Evolutionary conservation across 2,113 vertebrate genomes (phyloP).

Genomic region (Rana temporaria): DNA sequence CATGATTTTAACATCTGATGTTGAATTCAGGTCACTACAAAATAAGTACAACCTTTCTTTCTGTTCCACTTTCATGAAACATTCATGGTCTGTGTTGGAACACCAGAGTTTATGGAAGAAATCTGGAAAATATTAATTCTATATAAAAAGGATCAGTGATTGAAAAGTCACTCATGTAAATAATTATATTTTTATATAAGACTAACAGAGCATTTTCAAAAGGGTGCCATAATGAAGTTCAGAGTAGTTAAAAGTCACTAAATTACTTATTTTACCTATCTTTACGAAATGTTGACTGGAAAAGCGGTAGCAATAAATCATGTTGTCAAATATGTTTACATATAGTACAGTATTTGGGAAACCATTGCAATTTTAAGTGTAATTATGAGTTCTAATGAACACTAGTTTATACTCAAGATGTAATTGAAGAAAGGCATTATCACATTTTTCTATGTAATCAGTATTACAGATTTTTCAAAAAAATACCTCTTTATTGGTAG

Average conservation of each 20-base stretch:
- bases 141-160: slow-evolving; percentile 34
- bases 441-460: too few relatives aligned
- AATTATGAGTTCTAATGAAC: too few relatives aligned
- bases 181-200: slow-evolving; percentile 31
- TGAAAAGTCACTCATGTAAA: slow-evolving; percentile 29
- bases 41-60: slow-evolving; percentile 63
- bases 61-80: slow-evolving; percentile 60
- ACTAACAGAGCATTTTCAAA: background rate
- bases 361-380: too few relatives aligned
- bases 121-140: slow-evolving; percentile 24
- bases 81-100: slow-evolving; percentile 62
- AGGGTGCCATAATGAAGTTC: background rate
- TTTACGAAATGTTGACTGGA: too few relatives aligned
- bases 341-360: too few relatives aligned
- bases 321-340: too few relatives aligned
- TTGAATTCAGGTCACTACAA: slow-evolving; percentile 70
- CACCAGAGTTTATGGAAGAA: slow-evolving; percentile 49
- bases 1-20: slow-evolving; percentile 73
- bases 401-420: too few relatives aligned
- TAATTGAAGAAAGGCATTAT: too few relatives aligned
- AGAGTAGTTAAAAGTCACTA: background rate
- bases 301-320: too few relatives aligned
- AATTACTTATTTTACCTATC: background rate
- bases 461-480: too few relatives aligned
- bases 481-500: too few relatives aligned